Evolutionary conservation across 2,797 vertebrate species (phyloP), one percentile per base, ranked within the genome.

Genomic region (Alca torda): DNA sequence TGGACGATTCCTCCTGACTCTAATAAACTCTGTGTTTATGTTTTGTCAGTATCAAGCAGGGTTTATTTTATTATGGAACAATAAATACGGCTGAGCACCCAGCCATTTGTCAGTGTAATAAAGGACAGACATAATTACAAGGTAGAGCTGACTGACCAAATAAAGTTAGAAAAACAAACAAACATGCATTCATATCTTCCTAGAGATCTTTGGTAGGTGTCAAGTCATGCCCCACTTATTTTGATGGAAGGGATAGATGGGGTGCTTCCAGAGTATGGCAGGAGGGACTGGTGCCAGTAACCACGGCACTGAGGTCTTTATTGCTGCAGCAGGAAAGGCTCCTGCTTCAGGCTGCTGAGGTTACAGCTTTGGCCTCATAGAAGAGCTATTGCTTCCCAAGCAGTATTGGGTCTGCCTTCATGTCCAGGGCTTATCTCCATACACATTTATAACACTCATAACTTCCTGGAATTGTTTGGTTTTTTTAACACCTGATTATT

Each of bases 21-120:
- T 89, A 95, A 75, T 95, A 87, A 96, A 88, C 68, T 65, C 69
- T 57, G 23, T 76, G 33, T 90, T 79, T 89, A 53, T 75, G 67
- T 91, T 91, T 95, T 72, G 45, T 78, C 92, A 82, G 39, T 88
- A 64, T 88, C 57, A 67, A 89, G 76, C 46, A 72, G 51, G 63
- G 60, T 68, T 90, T 93, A 50, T 90, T 93, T 93, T 88, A 89
- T 95, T 91, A 59, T 35, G 76, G 39, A 76, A 43, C 63, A 93
- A 64, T 84, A 84, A 87, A 83, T 85, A 74, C 3, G 61, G 50
- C 78, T 88, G 60, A 86, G 67, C 45, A 90, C 24, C 33, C 60
- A 70, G 84, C 53, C 75, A 68, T 95, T 96, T 89, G 84, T 93
- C 83, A 87, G 64, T 18, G 31, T 43, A 93, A 65, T 80, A 65